phyloP scores from a whole-genome alignment of 2,797 vertebrate genomes.

The Uromys caudimaculatus region DNA sequence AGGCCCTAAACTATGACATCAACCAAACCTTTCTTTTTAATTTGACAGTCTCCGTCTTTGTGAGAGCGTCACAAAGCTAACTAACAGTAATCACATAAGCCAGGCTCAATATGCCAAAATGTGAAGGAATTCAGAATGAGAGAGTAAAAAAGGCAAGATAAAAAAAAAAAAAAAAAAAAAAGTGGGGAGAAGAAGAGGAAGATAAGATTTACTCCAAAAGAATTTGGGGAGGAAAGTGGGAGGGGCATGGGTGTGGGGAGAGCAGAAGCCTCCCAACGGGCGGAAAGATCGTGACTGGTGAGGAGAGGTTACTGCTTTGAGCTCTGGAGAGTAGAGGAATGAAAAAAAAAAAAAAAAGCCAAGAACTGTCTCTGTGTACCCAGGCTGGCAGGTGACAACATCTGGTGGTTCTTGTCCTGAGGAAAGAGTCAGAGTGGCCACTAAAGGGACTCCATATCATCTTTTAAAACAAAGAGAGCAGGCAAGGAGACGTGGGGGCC shows the following conservation, averaged over 20 bases:
- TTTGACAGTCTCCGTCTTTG: no score
- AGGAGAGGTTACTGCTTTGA: neutral
- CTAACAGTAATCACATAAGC: no score
- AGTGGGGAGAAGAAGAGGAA: neutral
- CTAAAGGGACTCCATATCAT: neutral
- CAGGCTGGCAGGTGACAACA: neutral
- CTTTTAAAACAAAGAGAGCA: neutral
- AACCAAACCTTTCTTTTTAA: neutral
- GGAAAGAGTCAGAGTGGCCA: neutral
- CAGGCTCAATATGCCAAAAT: neutral
- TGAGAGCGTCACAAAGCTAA: neutral
- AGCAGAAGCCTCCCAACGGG: neutral
- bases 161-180: neutral
- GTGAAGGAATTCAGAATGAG: neutral
- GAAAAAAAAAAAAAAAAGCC: neutral
- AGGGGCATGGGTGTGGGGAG: accelerated
- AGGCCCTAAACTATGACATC: neutral
- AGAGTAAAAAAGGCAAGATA: neutral
- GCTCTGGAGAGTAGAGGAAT: neutral
- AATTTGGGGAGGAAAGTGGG: neutral
- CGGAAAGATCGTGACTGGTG: neutral
- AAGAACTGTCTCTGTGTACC: neutral
- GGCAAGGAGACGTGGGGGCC: neutral
- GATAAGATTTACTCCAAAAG: neutral
- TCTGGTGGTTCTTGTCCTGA: neutral